Percentiles rank a stretch among this genome's conserved stretches.
phyloP scores from a whole-genome alignment of 2,797 vertebrate species.

The Xerus rutilus region DNA sequence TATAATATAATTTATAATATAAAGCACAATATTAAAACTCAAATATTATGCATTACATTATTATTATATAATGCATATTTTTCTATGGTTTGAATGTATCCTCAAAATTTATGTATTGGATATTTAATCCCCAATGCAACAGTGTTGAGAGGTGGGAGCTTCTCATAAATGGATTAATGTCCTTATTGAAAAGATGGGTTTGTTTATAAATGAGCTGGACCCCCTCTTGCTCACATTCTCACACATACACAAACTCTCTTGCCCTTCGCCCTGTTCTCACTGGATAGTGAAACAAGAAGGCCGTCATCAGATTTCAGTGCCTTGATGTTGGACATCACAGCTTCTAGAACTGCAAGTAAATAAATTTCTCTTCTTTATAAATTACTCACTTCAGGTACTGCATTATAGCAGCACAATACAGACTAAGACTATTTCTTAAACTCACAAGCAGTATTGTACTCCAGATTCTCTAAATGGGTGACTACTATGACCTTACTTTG shows the following conservation, averaged over 20 bases:
- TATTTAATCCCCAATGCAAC: neutral
- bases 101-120: neutral
- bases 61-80: neutral
- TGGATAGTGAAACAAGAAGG: neutral
- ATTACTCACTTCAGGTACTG: neutral
- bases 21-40: neutral
- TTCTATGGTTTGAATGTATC: neutral
- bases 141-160: neutral
- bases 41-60: neutral
- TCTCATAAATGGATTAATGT: neutral
- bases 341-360: neutral
- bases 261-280: neutral
- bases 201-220: neutral
- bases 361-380: neutral
- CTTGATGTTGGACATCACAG: neutral
- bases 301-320: neutral
- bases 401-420: neutral
- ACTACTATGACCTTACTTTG: neutral
- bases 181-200: neutral
- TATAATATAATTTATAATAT: neutral
- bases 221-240: neutral
- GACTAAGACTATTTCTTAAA: neutral
- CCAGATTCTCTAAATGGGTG: neutral
- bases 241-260: no score
- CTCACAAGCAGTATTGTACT: neutral